Evolutionary conservation across 1,140 invertebrate genomes (phyloP), one percentile per base, ranked within the genome.

Genomic region (Steinernema khuongi): DNA sequence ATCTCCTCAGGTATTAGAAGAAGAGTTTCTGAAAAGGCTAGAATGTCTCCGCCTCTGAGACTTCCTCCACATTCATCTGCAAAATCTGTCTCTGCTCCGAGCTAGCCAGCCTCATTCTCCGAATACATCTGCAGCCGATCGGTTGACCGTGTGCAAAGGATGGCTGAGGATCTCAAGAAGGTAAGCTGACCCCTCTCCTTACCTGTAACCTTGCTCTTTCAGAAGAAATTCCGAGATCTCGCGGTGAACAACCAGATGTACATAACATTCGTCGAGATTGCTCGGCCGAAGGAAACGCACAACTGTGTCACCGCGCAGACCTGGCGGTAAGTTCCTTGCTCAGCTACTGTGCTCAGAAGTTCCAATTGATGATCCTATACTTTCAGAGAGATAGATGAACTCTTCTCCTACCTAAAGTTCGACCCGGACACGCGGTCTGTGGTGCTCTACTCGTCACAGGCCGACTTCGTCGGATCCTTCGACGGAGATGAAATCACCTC

Each of bases 181-280:
- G 50, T 60, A n/a, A 7, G 11, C 26, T 60, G 11, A 14, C 22
- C 26, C 22, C 50, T 4, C 26, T 60, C 50, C 14, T 22, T 7
- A 7, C 7, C 7, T 22, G 4, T 22, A 7, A 60, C 7, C 50
- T 60, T 22, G 50, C 26, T 60, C 14, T 60, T 60, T 60, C 50
- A 60, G 50, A 60, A 22, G 11, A 26, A 22, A n/a, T 60, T 60
- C 50, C 50, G 19, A 60, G 50, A 60, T 60, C 50, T 60, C 7
- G 50, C 26, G 7, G 50, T 60, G 50, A 60, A 60, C 50, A 60
- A 60, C 26, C 50, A 60, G 22, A 60, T 26, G 50, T 60, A n/a
- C 50, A 60, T 60, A 22, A 60, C 50, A 22, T 60, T 60, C 19
- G 50, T 60, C 50, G 50, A 60, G 50, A 14, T 60, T 60, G 14